phyloP scores from a whole-genome alignment of 2,888 invertebrate genomes.

The Sphecodes monilicornis region DNA sequence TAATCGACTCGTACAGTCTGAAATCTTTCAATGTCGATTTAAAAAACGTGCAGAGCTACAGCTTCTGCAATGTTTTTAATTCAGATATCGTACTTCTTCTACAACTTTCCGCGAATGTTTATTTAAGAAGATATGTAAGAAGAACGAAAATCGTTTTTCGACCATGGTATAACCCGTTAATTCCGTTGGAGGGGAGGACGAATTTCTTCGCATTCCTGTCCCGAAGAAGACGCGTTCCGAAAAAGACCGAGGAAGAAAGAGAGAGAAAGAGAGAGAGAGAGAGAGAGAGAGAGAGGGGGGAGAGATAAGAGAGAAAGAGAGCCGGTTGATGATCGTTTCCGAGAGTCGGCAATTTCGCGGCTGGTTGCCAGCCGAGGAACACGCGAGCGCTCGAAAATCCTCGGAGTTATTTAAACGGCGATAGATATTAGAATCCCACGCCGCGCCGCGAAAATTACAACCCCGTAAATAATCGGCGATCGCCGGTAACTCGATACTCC shows the following conservation, averaged over 20 bases:
- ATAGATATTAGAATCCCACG: constrained; percentile 42
- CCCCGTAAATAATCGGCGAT: constrained; percentile 34
- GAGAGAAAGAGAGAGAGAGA: neutral
- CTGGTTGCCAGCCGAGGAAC: constrained; percentile 29
- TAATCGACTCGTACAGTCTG: no score
- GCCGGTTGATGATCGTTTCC: constrained; percentile 16
- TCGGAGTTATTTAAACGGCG: constrained; percentile 15
- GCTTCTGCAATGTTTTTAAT: no score
- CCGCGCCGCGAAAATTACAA: constrained; percentile 32
- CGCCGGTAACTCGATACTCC: constrained; percentile 38
- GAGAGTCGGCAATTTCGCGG: constrained; percentile 17
- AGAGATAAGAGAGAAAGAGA: neutral
- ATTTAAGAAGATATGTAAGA: neutral
- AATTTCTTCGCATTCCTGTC: constrained; percentile 25
- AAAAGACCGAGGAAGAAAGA: neutral
- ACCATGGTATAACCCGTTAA: neutral
- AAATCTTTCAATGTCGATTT: no score
- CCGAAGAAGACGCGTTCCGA: constrained; percentile 5
- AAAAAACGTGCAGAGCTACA: no score
- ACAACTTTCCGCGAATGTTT: no score
- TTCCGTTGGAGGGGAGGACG: neutral
- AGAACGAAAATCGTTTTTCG: neutral
- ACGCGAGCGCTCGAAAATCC: constrained; percentile 27
- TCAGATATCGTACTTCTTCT: no score
- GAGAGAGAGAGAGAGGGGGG: neutral